Evolutionary conservation across 2,113 vertebrate genomes (phyloP).

Genomic region (Bombycilla garrulus): DNA sequence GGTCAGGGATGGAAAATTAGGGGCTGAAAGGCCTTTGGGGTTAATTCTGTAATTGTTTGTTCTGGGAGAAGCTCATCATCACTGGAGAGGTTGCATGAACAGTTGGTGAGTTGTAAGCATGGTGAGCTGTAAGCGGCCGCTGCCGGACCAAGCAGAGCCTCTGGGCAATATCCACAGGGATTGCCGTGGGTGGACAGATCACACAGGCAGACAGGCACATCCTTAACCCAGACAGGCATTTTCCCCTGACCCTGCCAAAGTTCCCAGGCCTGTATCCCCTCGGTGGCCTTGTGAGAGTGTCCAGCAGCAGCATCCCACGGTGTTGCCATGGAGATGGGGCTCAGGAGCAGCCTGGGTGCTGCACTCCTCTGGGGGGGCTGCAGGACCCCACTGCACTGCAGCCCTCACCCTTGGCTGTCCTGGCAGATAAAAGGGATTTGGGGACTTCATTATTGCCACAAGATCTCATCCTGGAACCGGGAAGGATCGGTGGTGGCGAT

Average conservation of each 20-base stretch:
- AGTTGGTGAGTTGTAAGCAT: not conserved
- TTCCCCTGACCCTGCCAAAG: not conserved
- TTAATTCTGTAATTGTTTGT: conserved; percentile 13
- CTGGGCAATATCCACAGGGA: not conserved
- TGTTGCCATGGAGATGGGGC: conserved; percentile 1
- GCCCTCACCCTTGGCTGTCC: not conserved
- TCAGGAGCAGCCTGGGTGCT: not conserved
- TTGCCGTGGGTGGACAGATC: not conserved
- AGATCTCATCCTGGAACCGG: not conserved
- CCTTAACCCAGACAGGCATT: not conserved
- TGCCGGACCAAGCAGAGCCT: not conserved
- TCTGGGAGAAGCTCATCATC: not conserved
- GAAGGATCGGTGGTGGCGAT: not conserved
- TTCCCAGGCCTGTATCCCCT: not conserved
- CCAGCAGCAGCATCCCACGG: not conserved
- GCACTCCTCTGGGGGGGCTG: too few relatives aligned
- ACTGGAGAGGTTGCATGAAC: fast-evolving
- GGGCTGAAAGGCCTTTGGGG: not conserved
- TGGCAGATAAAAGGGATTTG: not conserved
- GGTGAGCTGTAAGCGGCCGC: not conserved
- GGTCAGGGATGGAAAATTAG: not conserved
- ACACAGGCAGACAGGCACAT: not conserved
- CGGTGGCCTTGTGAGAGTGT: not conserved
- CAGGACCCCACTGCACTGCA: fast-evolving
- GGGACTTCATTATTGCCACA: not conserved